Percentiles rank a stretch among this genome's conserved stretches.
Evolutionary conservation across 2,113 vertebrate species (phyloP).

Genomic region (Accipiter virgatus): DNA sequence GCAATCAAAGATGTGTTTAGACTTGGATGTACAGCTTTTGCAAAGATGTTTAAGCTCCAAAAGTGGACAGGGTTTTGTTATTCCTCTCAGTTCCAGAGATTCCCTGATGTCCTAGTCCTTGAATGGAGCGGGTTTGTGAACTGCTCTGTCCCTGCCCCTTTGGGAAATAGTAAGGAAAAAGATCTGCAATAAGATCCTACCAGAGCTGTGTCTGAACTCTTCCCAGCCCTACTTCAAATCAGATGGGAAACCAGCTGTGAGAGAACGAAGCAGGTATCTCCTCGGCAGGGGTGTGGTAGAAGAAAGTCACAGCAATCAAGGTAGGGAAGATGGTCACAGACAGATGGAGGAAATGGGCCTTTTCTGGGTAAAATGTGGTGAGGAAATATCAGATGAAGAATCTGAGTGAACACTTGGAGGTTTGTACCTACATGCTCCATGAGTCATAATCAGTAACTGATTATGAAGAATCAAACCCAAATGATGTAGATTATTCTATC

Average conservation of each 20-base stretch:
- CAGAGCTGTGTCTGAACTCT: background rate
- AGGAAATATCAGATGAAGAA: background rate
- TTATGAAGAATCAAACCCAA: background rate
- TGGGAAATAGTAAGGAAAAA: background rate
- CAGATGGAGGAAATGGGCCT: background rate
- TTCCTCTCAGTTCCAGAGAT: background rate
- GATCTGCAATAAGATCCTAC: background rate
- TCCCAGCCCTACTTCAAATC: background rate
- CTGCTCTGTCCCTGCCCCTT: background rate
- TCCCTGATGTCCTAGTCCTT: background rate
- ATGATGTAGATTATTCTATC: background rate
- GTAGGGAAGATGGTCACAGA: background rate
- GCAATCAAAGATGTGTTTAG: background rate
- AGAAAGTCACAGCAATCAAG: background rate
- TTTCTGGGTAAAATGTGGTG: background rate
- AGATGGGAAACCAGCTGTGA: background rate
- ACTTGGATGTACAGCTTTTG: background rate
- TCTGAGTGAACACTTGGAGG: background rate
- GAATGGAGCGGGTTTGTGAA: background rate
- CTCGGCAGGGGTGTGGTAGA: background rate
- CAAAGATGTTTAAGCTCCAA: background rate
- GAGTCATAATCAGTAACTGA: background rate
- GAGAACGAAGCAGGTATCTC: background rate
- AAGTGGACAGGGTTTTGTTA: background rate
- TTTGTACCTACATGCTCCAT: background rate